Conservation (phyloP, 1,140 invertebrate genomes). For the Potamilus streckersoni region DNA sequence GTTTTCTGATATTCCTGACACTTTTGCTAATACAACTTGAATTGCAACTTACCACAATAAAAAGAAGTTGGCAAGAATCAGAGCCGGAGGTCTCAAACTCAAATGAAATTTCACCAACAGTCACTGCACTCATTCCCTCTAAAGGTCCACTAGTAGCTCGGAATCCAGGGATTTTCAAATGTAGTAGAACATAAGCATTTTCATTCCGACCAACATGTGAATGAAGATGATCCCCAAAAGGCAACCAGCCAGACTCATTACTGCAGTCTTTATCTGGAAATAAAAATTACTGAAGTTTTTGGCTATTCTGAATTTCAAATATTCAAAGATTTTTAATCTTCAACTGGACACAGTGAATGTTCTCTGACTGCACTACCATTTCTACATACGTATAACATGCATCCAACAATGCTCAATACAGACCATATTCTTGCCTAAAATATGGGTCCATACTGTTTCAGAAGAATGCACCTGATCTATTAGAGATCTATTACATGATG, state of each 20-base stretch:
- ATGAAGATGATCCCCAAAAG: constrained; percentile 68
- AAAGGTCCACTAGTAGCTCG: constrained; percentile 60
- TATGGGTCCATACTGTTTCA: too few relatives aligned
- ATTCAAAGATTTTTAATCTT: too few relatives aligned
- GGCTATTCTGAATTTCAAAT: neutral
- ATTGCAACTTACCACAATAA: constrained; percentile 69
- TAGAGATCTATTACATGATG: too few relatives aligned
- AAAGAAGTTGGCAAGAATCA: constrained; percentile 69
- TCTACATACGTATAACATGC: too few relatives aligned
- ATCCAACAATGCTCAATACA: too few relatives aligned
- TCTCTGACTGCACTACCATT: too few relatives aligned
- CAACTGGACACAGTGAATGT: too few relatives aligned
- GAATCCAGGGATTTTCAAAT: constrained; percentile 69
- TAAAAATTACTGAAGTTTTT: neutral
- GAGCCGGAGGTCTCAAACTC: constrained; percentile 70
- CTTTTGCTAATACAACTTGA: too few relatives aligned
- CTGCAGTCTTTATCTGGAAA: constrained; percentile 51
- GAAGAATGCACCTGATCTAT: too few relatives aligned
- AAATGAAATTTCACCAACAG: constrained; percentile 69
- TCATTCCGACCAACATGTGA: constrained; percentile 67
- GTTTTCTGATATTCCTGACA: too few relatives aligned
- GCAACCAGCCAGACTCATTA: constrained; percentile 65
- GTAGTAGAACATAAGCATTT: constrained; percentile 68
- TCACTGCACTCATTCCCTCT: constrained; percentile 57
- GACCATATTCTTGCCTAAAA: too few relatives aligned